Conservation (phyloP, 64 coral and sea anemone species). For the Montipora foliosa region DNA sequence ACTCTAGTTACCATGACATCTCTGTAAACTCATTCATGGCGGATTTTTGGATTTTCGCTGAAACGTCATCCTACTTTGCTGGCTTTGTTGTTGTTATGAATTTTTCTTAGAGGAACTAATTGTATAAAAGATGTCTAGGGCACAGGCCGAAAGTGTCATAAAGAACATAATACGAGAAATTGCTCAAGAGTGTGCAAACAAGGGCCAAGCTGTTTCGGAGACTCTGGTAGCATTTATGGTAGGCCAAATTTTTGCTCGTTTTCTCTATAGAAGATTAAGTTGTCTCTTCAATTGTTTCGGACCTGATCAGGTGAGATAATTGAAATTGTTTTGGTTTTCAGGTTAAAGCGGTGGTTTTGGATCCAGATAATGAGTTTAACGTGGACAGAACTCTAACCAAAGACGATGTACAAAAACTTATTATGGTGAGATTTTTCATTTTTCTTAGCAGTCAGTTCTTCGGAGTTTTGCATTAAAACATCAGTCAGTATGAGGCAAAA, state of each 20-base stretch:
- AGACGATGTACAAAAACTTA: conserved; percentile 99
- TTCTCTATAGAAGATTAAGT: no score
- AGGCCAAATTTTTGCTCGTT: neutral
- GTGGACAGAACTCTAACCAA: conserved; percentile 98
- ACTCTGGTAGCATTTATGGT: conserved; percentile 99
- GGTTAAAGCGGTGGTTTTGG: conserved; percentile 98
- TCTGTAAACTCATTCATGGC: conserved; percentile 57
- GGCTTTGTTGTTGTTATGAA: neutral
- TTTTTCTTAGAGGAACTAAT: neutral
- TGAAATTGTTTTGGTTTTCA: conserved; percentile 12
- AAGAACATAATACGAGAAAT: conserved; percentile 99
- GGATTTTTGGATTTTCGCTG: neutral
- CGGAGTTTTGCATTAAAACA: neutral
- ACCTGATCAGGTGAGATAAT: neutral
- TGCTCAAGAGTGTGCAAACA: conserved; percentile 97
- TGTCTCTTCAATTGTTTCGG: neutral
- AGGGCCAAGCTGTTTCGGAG: conserved; percentile 96
- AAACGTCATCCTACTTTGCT: neutral
- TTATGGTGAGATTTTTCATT: conserved; percentile 70
- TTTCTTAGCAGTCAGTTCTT: neutral
- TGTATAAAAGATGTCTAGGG: conserved; percentile 80
- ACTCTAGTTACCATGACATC: conserved; percentile 55
- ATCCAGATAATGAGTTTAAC: conserved; percentile 98
- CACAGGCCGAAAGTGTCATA: conserved; percentile 99
- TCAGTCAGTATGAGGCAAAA: no score